These are phyloP conservation scores for Myotis vivesi DNA, from an alignment of 2,797 vertebrate genomes.

Conservation along the genomic window DNA sequence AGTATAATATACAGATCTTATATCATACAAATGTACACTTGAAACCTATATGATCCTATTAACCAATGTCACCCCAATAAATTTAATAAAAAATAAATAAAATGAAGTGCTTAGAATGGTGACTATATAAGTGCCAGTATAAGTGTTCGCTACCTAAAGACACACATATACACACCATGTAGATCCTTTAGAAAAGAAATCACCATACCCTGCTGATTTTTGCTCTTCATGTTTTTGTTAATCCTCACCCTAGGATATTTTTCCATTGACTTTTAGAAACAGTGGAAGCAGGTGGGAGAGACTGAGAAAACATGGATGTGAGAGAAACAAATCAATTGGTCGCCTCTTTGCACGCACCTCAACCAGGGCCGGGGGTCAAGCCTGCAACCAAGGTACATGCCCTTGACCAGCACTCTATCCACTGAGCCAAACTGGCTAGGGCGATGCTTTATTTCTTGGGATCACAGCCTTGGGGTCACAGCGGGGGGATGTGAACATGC, in stretches of 20 bases:
- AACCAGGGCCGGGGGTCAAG: no score
- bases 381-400: no score
- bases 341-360: no score
- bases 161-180: not conserved
- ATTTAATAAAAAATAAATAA: not conserved
- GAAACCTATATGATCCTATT: not conserved
- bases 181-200: not conserved
- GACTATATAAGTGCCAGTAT: not conserved
- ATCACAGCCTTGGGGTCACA: not conserved
- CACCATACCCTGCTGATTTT: not conserved
- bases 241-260: no score
- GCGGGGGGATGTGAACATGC: accelerated
- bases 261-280: no score
- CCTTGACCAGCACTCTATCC: no score
- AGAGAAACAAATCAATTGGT: no score
- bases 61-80: not conserved
- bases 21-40: not conserved
- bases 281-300: no score
- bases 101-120: not conserved
- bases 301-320: no score
- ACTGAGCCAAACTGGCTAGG: no score
- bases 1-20: not conserved
- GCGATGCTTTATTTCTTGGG: not conserved
- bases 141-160: not conserved
- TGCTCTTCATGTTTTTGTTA: no score